Evolutionary conservation across 2,888 invertebrate genomes (phyloP).

Genomic region (Eilema depressum): DNA sequence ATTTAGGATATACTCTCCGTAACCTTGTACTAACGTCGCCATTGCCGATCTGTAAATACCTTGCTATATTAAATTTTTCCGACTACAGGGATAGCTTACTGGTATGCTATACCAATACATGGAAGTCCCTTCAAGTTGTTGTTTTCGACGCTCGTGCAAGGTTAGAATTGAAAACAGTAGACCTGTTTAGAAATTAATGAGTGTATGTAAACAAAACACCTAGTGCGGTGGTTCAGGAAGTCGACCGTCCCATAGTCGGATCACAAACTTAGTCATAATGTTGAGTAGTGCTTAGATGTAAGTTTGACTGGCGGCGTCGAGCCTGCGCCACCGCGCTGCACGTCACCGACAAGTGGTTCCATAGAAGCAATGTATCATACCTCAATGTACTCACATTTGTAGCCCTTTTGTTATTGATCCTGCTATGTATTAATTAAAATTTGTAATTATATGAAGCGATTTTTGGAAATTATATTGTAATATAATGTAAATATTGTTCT

Average conservation of each 20-base stretch:
- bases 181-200: slow-evolving; percentile 34
- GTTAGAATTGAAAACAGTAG: slow-evolving; percentile 12
- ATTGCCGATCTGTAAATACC: slow-evolving; percentile 22
- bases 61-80: slow-evolving; percentile 4
- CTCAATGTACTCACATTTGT: slow-evolving; percentile 5
- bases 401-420: neutral
- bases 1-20: neutral
- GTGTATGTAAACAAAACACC: neutral
- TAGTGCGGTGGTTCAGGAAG: slow-evolving; percentile 29
- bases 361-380: slow-evolving; percentile 15
- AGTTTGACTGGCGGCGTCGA: slow-evolving; percentile 28
- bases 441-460: neutral
- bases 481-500: slow-evolving; percentile 19
- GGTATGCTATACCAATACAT: slow-evolving; percentile 7
- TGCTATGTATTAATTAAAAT: slow-evolving; percentile 5
- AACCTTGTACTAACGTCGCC: slow-evolving; percentile 14
- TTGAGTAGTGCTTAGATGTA: slow-evolving; percentile 34
- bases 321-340: slow-evolving; percentile 24
- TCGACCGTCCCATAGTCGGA: slow-evolving; percentile 27
- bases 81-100: slow-evolving; percentile 11
- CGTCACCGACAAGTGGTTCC: slow-evolving; percentile 23
- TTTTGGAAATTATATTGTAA: slow-evolving; percentile 11
- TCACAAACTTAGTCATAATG: slow-evolving; percentile 40
- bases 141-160: slow-evolving; percentile 14
- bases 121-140: slow-evolving; percentile 17